These are phyloP conservation scores for Tachycineta bicolor DNA, from an alignment of 2,113 vertebrate species.

Conservation along the genomic window DNA sequence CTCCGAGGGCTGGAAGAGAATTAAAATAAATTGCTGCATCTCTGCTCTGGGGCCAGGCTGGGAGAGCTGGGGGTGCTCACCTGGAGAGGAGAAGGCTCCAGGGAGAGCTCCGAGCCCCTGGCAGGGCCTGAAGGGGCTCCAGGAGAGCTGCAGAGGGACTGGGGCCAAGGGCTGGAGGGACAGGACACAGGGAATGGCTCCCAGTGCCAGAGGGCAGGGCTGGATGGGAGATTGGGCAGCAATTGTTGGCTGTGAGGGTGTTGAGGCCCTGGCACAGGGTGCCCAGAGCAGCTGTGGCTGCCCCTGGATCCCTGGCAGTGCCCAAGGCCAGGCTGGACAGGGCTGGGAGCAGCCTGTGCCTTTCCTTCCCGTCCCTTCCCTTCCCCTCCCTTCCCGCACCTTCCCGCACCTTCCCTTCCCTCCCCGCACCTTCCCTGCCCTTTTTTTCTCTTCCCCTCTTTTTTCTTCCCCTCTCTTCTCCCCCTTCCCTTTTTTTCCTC, in stretches of 20 bases:
- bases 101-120: neutral
- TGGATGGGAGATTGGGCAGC: no score
- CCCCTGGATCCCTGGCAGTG: neutral
- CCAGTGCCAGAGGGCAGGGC: no score
- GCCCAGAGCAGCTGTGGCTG: no score
- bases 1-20: neutral
- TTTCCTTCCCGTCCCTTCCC: no score
- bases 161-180: no score
- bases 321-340: fast-evolving
- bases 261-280: no score
- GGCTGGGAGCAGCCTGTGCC: neutral
- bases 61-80: neutral
- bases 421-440: neutral
- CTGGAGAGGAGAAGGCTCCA: neutral
- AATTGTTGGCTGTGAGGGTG: no score
- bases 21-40: neutral
- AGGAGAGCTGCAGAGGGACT: neutral
- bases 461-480: no score
- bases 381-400: no score
- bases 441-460: no score
- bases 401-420: no score
- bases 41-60: neutral
- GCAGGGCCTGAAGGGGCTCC: neutral
- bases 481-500: neutral
- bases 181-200: no score